Evolutionary conservation across 1,140 invertebrate genomes (phyloP).

Genomic region (Aporrectodea caliginosa): DNA sequence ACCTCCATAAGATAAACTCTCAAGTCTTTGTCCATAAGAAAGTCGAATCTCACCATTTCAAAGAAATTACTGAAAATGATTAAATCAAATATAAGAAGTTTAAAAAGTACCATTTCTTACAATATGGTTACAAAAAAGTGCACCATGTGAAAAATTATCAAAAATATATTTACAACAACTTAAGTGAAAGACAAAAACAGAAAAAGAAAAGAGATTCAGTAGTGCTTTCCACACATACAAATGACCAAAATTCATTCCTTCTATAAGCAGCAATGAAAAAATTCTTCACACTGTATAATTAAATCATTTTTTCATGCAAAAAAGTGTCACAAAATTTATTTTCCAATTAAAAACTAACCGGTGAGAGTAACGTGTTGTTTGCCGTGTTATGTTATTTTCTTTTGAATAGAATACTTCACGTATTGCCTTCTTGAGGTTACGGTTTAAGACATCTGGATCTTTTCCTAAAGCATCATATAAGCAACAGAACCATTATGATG

Average conservation of each 20-base stretch:
- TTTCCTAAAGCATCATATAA: slow-evolving; percentile 56
- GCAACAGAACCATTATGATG: no score
- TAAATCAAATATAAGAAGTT: neutral
- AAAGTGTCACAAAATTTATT: neutral
- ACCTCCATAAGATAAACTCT: slow-evolving; percentile 85
- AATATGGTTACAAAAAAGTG: neutral
- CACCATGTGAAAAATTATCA: slow-evolving; percentile 1
- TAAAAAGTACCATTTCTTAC: neutral
- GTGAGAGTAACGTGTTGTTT: neutral
- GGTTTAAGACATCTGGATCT: slow-evolving; percentile 72
- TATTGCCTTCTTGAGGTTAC: slow-evolving; percentile 72
- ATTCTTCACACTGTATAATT: no score
- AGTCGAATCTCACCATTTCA: slow-evolving; percentile 89
- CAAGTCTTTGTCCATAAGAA: slow-evolving; percentile 81
- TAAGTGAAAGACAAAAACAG: neutral
- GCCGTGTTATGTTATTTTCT: slow-evolving; percentile 60
- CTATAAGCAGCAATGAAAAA: no score
- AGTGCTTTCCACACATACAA: neutral
- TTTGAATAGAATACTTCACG: slow-evolving; percentile 69
- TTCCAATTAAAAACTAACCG: neutral
- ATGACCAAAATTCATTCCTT: no score
- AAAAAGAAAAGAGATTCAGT: neutral
- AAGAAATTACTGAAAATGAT: slow-evolving; percentile 73
- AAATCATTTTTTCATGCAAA: no score
- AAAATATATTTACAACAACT: neutral